Evolutionary conservation across 2,888 invertebrate species (phyloP).

Genomic region (Tuta absoluta): DNA sequence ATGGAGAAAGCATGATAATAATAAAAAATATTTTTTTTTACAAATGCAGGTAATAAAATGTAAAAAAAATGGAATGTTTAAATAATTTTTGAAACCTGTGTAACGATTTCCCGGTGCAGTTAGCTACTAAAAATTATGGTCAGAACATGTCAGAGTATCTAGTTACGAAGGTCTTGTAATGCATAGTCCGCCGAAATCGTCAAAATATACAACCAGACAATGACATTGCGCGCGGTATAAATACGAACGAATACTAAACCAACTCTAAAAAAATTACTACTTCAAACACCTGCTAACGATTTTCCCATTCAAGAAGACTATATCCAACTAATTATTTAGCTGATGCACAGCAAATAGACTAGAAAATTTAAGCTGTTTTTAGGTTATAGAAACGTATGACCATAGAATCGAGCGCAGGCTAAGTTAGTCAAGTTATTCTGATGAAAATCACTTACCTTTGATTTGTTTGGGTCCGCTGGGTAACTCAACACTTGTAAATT

Average conservation of each 20-base stretch:
- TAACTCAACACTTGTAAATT: conserved; percentile 71
- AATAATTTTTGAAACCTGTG: background rate
- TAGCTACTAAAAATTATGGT: background rate
- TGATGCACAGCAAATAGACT: conserved; percentile 24
- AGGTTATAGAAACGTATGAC: conserved; percentile 42
- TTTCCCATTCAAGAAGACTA: background rate
- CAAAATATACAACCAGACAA: background rate
- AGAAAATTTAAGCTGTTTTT: conserved; percentile 34
- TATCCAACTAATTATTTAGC: background rate
- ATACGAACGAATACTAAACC: background rate
- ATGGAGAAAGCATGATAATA: no score
- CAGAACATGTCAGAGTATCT: no score
- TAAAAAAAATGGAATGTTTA: background rate
- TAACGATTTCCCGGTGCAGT: background rate
- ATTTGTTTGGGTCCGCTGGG: conserved; percentile 47
- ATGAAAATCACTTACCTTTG: conserved; percentile 51
- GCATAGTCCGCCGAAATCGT: background rate
- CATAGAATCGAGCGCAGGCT: conserved; percentile 9
- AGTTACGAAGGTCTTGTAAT: no score
- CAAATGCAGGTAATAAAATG: background rate
- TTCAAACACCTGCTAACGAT: background rate
- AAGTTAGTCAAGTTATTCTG: background rate
- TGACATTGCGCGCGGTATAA: background rate
- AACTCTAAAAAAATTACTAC: background rate
- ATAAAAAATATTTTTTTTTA: background rate